Evolutionary conservation across 2,113 vertebrate species (phyloP), one percentile per base, ranked within the genome.

Genomic region (Cyphomyrus plagiostoma): DNA sequence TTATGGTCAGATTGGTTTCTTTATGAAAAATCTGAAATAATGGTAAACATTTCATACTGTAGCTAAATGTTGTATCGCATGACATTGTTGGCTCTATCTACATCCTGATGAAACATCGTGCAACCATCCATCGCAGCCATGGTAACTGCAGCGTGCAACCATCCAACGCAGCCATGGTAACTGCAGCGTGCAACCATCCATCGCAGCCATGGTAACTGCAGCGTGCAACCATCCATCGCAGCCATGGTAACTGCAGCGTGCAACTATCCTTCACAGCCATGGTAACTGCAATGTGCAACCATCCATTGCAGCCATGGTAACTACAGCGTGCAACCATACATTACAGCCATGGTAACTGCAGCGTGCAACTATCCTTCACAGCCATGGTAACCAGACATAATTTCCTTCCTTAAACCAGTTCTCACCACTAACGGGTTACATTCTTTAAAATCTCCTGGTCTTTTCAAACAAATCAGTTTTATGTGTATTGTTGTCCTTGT

Each of bases 31-130:
- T 94, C 92, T 93, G 92, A 90, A 88, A 91, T 66, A 70, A 58
- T 88, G 62, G 52, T 89, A 91, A 90, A 92, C 91, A 93, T 95
- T 95, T 96, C 95, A 94, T 93, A 95, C 92, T 92, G 94, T 95
- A 93, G 92, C 93, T 93, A 91, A 92, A 91, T 92, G 94, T 95
- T 88, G 93, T 95, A 95, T 93, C 94, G 95, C 95, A 96, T 96
- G 95, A 95, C 93, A 95, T 93, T 95, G 90, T 92, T 92, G 91
- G 92, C 94, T 91, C 89, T 92, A 92, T 91, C 92, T 90, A 92
- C 93, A 93, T 94, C 48, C 10, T 52, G 92, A 93, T 90, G 92
- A 93, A 95, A 93, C 93, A 93, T 94, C 95, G 94, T 94, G 92
- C 91, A 89, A 93, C 90, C 93, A 87, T 90, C 92, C 91, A 87